phyloP scores from a whole-genome alignment of 1,140 invertebrate species.

The Drosophila ficusphila region DNA sequence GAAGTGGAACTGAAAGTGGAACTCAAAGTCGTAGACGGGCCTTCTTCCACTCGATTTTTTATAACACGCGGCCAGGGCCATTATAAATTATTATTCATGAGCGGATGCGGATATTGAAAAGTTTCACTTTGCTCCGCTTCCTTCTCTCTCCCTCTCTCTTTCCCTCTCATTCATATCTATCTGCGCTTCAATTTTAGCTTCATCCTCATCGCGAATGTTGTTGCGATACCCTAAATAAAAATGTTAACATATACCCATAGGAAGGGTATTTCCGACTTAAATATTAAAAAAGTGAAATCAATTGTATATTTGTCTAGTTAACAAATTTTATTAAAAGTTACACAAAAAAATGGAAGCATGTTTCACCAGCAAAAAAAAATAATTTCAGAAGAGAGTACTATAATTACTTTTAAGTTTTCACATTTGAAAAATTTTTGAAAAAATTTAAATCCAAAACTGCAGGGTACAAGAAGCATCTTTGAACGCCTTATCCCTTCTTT shows the following conservation, averaged over 20 bases:
- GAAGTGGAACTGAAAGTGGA: constrained; percentile 16
- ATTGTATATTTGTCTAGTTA: no score
- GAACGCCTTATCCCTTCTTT: not conserved
- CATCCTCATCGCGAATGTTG: constrained; percentile 48
- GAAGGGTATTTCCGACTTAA: not conserved
- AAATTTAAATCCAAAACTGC: not conserved
- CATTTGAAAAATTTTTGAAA: not conserved
- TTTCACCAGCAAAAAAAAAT: no score
- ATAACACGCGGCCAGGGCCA: constrained; percentile 60
- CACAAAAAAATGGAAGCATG: no score
- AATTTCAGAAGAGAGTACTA: no score
- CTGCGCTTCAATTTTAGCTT: constrained; percentile 76
- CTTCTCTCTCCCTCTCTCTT: constrained; percentile 4
- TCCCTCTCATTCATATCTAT: constrained; percentile 45
- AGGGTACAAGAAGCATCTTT: constrained; percentile 14
- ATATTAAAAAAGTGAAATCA: not conserved
- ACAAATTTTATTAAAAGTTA: no score
- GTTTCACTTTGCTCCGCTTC: constrained; percentile 69
- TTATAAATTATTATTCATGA: constrained; percentile 83
- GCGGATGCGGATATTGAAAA: constrained; percentile 82
- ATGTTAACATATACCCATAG: no score
- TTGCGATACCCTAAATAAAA: constrained; percentile 17
- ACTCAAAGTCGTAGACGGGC: constrained; percentile 10
- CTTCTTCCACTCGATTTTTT: constrained; percentile 22
- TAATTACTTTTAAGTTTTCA: no score